Evolutionary conservation across 2,888 invertebrate genomes (phyloP).

Genomic region (Epistrophella euchroma): DNA sequence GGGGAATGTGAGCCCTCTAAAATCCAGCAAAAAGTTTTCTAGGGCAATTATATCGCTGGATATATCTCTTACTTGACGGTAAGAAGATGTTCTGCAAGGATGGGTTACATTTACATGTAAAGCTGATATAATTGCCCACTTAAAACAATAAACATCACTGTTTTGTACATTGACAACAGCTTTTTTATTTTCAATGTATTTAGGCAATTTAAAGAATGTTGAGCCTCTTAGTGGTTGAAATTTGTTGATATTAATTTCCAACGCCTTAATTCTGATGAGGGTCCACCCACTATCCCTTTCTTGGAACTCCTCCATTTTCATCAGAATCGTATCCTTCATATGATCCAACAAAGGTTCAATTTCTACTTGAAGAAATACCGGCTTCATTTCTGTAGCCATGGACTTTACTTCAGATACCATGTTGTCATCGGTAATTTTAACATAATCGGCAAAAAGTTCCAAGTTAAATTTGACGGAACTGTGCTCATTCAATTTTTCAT

Average conservation of each 20-base stretch:
- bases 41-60: no score
- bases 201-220: slow-evolving; percentile 27
- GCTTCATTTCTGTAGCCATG: neutral
- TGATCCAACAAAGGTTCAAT: neutral
- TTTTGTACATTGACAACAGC: no score
- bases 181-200: neutral
- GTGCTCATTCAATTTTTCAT: no score
- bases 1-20: no score
- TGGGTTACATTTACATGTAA: no score
- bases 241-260: slow-evolving; percentile 70
- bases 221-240: slow-evolving; percentile 71
- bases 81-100: no score
- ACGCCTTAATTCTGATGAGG: slow-evolving; percentile 47
- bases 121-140: no score
- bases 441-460: neutral
- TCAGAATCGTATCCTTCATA: neutral
- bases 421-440: neutral
- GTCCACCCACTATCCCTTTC: slow-evolving; percentile 78
- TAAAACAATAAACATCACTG: no score
- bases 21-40: no score
- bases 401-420: neutral
- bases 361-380: neutral
- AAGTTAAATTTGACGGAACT: neutral
- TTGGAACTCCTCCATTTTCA: slow-evolving; percentile 77
- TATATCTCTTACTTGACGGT: no score